A percentile compares a stretch with the other conserved stretches of the same genome.
phyloP scores from a whole-genome alignment of 1,140 invertebrate genomes.

The Venturia canescens region DNA sequence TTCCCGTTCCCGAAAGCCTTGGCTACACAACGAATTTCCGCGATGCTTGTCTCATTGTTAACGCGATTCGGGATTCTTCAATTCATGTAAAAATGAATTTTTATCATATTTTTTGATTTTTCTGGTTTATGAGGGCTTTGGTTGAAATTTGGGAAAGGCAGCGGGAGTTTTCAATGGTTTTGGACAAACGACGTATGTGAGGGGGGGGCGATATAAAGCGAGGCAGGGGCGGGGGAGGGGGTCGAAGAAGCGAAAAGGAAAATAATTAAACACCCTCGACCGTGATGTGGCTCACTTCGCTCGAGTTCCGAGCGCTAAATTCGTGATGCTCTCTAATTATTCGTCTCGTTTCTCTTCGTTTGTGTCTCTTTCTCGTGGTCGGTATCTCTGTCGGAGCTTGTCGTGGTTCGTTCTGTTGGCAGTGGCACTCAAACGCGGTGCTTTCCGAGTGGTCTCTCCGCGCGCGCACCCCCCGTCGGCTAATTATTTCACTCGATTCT shows the following conservation, averaged over 20 bases:
- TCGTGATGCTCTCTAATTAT: constrained; percentile 29
- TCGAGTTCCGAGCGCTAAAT: constrained; percentile 29
- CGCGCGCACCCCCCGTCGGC: constrained; percentile 33
- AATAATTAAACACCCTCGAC: constrained; percentile 37
- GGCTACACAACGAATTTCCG: neutral
- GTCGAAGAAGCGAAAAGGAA: neutral
- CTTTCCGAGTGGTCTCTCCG: constrained; percentile 29
- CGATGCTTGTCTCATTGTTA: neutral
- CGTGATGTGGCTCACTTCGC: constrained; percentile 26
- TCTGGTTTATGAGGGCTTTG: too few relatives aligned
- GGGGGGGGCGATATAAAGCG: too few relatives aligned
- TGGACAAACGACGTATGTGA: too few relatives aligned
- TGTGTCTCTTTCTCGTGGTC: neutral
- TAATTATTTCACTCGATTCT: constrained; percentile 46
- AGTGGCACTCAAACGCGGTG: constrained; percentile 6
- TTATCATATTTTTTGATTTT: too few relatives aligned
- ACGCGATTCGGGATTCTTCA: too few relatives aligned
- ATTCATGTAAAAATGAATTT: too few relatives aligned
- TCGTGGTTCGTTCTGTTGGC: constrained; percentile 26
- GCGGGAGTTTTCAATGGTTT: too few relatives aligned
- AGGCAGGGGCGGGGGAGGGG: neutral
- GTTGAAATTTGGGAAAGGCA: too few relatives aligned
- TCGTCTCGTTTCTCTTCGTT: constrained; percentile 16
- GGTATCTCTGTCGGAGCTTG: neutral
- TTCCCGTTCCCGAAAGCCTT: neutral